These are phyloP conservation scores for Diadegma fenestrale DNA, from an alignment of 2,888 invertebrate genomes.

Conservation along the genomic window DNA sequence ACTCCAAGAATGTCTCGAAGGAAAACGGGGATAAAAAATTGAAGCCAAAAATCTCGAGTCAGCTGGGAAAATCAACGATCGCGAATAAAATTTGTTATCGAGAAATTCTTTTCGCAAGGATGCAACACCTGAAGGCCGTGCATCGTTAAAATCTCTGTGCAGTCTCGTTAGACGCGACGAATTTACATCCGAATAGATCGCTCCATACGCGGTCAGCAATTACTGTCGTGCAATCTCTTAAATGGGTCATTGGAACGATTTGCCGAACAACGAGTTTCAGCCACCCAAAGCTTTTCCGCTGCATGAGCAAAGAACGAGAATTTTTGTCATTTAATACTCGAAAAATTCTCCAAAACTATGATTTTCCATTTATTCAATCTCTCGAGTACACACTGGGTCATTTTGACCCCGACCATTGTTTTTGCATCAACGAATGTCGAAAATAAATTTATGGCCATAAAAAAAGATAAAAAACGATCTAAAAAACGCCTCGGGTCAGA, in stretches of 20 bases:
- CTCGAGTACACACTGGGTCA: no score
- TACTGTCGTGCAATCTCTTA: neutral
- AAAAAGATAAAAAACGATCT: neutral
- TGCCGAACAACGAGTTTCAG: slow-evolving; percentile 1
- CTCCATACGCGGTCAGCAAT: slow-evolving; percentile 25
- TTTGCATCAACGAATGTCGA: no score
- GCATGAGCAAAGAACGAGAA: neutral
- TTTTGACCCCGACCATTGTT: no score
- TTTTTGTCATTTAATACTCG: neutral
- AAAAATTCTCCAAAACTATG: neutral
- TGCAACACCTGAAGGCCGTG: neutral
- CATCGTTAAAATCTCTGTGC: neutral
- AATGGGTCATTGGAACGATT: slow-evolving; percentile 20
- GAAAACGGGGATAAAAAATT: neutral
- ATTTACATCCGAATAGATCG: slow-evolving; percentile 25
- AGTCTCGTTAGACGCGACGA: neutral
- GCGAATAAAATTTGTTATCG: neutral
- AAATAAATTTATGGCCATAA: neutral
- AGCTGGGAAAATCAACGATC: neutral
- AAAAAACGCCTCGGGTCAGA: no score
- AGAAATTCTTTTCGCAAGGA: neutral
- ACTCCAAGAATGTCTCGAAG: neutral
- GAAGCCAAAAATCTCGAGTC: neutral
- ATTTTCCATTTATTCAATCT: neutral
- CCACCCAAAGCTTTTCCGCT: neutral